phyloP scores from a whole-genome alignment of 2,888 invertebrate genomes.

The Dichetophora obliterata region DNA sequence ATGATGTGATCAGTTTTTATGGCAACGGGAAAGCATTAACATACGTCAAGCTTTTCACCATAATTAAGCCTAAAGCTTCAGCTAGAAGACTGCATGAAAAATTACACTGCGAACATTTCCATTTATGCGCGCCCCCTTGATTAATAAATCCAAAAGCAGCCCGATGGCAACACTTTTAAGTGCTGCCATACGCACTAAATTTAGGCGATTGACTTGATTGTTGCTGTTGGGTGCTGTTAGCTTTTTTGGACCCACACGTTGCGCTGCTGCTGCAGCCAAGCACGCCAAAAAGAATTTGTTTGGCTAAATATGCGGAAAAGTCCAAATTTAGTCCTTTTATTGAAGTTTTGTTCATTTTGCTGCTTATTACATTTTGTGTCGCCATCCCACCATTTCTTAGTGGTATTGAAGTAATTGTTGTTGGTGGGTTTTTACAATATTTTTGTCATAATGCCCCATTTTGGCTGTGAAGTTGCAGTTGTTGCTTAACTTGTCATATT shows the following conservation, averaged over 20 bases:
- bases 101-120: not conserved
- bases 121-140: not conserved
- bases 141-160: slow-evolving; percentile 3
- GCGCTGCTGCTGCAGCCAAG: not conserved
- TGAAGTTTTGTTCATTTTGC: slow-evolving; percentile 15
- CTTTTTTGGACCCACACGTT: slow-evolving; percentile 1
- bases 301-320: slow-evolving; percentile 32
- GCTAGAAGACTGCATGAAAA: not conserved
- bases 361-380: not conserved
- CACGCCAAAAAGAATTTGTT: slow-evolving; percentile 21
- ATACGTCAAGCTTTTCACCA: slow-evolving; percentile 24
- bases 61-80: not conserved
- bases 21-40: slow-evolving; percentile 16
- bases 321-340: slow-evolving; percentile 40
- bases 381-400: too few species aligned
- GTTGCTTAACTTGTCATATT: slow-evolving; percentile 2
- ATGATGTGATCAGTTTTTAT: not conserved
- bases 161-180: slow-evolving; percentile 8
- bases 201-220: not conserved
- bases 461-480: slow-evolving; percentile 13
- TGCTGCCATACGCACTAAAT: not conserved
- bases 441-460: not conserved
- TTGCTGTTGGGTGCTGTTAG: not conserved
- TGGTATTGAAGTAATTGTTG: not conserved
- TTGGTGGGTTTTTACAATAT: not conserved